phyloP scores from a whole-genome alignment of 2,888 invertebrate species.

The Noctua pronuba region DNA sequence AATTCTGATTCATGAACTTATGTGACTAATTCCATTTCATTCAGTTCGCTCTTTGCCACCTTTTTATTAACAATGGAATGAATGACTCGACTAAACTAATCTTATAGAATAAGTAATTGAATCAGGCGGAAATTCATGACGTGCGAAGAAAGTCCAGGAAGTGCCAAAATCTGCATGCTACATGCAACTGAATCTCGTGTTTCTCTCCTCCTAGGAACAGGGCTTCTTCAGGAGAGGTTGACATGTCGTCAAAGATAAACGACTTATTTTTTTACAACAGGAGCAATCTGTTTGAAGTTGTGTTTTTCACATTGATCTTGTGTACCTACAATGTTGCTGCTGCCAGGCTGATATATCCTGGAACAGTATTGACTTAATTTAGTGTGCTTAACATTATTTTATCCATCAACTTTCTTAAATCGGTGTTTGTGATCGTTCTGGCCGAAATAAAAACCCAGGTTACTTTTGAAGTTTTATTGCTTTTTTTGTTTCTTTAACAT shows the following conservation, averaged over 20 bases:
- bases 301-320: background rate
- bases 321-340: too few species aligned
- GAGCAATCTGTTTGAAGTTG: background rate
- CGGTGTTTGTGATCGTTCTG: background rate
- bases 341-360: background rate
- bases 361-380: background rate
- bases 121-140: background rate
- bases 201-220: background rate
- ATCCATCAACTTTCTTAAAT: background rate
- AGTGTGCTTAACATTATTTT: background rate
- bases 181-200: background rate
- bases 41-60: background rate
- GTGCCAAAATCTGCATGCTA: background rate
- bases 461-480: constrained; percentile 89
- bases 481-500: constrained; percentile 89
- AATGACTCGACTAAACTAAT: background rate
- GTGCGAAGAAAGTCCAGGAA: background rate
- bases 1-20: background rate
- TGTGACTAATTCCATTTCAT: background rate
- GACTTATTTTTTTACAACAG: background rate
- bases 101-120: background rate
- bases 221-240: background rate
- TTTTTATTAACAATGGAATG: background rate
- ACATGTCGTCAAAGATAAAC: background rate
- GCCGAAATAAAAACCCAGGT: constrained; percentile 78